Percentiles rank a stretch among this genome's conserved stretches.
Conservation (phyloP, 2,797 vertebrate genomes). For the Limnodromus scolopaceus region DNA sequence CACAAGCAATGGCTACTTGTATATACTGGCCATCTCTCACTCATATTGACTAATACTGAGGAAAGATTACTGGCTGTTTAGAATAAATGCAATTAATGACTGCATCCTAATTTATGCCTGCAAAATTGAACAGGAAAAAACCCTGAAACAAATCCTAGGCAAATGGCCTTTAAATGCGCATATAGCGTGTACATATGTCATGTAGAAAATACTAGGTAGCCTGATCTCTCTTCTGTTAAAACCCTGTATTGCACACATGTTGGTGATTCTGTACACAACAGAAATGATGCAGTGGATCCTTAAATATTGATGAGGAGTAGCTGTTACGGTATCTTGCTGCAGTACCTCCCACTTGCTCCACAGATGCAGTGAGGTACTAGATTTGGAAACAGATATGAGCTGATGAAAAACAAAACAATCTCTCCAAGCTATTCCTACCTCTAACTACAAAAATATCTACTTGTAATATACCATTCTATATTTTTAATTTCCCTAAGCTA, state of each 20-base stretch:
- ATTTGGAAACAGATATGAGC: not conserved
- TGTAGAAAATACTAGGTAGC: not conserved
- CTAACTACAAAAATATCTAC: not conserved
- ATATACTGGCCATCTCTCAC: not conserved
- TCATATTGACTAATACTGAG: not conserved
- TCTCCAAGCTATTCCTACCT: not conserved
- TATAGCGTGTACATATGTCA: not conserved
- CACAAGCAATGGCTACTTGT: not conserved
- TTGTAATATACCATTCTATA: not conserved
- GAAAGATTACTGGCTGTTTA: not conserved
- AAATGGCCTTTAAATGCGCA: not conserved
- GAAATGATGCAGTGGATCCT: not conserved
- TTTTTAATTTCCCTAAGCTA: not conserved
- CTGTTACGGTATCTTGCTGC: not conserved
- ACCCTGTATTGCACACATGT: not conserved
- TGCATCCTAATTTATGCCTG: not conserved
- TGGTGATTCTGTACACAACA: not conserved
- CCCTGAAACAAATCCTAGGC: not conserved
- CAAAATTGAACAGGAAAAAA: not conserved
- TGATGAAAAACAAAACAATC: not conserved
- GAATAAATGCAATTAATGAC: not conserved
- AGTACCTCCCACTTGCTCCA: not conserved
- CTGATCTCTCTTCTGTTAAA: not conserved
- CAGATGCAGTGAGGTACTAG: not conserved
- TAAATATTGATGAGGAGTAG: conserved; percentile 5